A percentile compares a stretch with the other conserved stretches of the same genome.
Conservation (phyloP, 2,888 invertebrate species). For the Megalurothrips usitatus region DNA sequence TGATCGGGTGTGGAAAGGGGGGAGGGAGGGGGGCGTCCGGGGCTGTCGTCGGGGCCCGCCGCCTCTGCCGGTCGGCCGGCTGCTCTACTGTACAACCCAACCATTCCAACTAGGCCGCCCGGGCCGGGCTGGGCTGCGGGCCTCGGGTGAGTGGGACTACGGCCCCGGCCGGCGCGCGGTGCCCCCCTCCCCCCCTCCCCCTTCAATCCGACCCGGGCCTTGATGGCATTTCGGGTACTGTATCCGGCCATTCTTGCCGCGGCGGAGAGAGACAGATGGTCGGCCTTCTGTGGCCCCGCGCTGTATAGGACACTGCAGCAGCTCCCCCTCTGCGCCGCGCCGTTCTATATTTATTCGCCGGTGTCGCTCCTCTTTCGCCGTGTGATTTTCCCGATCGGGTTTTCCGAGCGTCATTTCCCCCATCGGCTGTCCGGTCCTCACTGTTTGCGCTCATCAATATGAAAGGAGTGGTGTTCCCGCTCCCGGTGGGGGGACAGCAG, state of each 20-base stretch:
- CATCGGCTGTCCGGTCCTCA: too few species aligned
- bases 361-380: too few species aligned
- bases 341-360: too few species aligned
- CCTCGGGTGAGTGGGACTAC: background rate
- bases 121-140: background rate
- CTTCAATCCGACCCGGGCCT: background rate
- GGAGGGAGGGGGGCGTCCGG: constrained; percentile 6
- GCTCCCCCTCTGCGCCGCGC: background rate
- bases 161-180: background rate
- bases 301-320: background rate
- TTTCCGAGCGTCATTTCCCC: too few species aligned
- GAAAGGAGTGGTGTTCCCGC: too few species aligned
- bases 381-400: too few species aligned
- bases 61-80: constrained; percentile 38
- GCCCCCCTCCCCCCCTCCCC: background rate
- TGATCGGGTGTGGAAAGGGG: background rate
- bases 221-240: constrained; percentile 10
- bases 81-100: constrained; percentile 33
- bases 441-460: too few species aligned
- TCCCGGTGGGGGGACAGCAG: too few species aligned
- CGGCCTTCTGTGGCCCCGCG: background rate
- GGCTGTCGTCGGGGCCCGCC: too few species aligned
- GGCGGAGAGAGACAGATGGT: too few species aligned
- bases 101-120: constrained; percentile 16
- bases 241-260: background rate